Base-by-base conservation (phyloP, 2,113 vertebrate genomes). In the Leptobrachium ailaonicum region DNA sequence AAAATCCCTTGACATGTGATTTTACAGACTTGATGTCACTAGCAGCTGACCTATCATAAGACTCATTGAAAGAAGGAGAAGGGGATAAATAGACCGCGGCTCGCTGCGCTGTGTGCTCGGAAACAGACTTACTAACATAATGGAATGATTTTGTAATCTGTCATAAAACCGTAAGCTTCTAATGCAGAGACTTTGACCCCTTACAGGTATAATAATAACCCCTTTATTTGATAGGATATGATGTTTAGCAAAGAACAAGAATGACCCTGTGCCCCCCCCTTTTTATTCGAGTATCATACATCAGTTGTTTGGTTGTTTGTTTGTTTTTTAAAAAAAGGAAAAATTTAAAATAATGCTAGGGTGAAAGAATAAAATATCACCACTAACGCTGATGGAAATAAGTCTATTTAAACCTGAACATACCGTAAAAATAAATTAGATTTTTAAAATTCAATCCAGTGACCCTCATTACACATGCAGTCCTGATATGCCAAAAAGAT, bases 131-230 rank as follows among this genome's bases (percentile, higher is more conserved):
- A 95, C 92, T 92, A 92, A 90, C 90, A 93, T 92, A 95, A 95
- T 94, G 90, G 93, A 96, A 89, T 95, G 94, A 95, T 96, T 96
- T 94, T 95, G 94, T 96, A 97, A 98, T 97, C 93, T 94, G 94
- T 92, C 90, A 91, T 97, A 97, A 97, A 95, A 94, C 93, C 87
- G 92, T 97, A 96, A 98, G 90, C 95, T 90, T 89, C 89, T 92
- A 94, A 92, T 94, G 94, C 91, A 91, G 89, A 95, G 96, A 98
- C 95, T 96, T 95, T 96, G 96, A 95, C 96, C 96, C 93, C 90
- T 93, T 77, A 79, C 93, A 96, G 95, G 94, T 96, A 95, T 95
- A 96, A 97, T 95, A 96, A 97, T 94, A 94, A 94, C 89, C 90
- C 92, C 89, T 94, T 98, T 94, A 94, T 90, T 90, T 87, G 82